phyloP scores from a whole-genome alignment of 2,113 vertebrate species.

The Leptodactylus fuscus region DNA sequence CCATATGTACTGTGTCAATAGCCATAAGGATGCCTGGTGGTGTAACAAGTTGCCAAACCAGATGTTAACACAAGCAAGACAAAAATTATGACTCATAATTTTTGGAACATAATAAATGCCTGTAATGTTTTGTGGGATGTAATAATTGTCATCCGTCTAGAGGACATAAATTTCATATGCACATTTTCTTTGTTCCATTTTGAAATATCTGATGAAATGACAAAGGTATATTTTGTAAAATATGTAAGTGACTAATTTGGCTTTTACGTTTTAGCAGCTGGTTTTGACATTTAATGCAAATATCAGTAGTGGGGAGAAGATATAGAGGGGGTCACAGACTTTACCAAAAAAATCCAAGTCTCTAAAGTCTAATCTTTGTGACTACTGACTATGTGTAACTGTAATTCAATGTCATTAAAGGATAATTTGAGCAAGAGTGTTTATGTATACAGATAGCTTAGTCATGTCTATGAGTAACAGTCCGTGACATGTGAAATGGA shows the following conservation, averaged over 20 bases:
- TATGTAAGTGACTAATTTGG: neutral
- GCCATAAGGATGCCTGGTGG: neutral
- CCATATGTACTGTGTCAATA: neutral
- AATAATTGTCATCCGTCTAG: neutral
- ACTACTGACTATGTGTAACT: neutral
- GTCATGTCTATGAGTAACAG: constrained; percentile 25
- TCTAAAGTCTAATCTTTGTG: neutral
- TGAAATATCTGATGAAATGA: neutral
- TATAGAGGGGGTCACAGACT: neutral
- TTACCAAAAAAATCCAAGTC: neutral
- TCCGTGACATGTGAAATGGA: constrained; percentile 4
- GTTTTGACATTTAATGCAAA: no score
- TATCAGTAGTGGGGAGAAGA: no score
- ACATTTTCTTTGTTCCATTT: neutral
- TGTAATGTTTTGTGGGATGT: neutral
- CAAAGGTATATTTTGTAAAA: neutral
- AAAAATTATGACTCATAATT: neutral
- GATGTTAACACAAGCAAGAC: neutral
- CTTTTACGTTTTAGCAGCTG: no score
- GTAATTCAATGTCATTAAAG: neutral
- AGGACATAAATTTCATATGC: neutral
- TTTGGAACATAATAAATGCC: neutral
- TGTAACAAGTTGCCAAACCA: neutral
- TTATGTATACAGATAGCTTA: neutral
- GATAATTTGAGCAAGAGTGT: neutral